These are phyloP conservation scores for Tethya wilhelma DNA, from an alignment of 37 sponge, comb jelly and placozoan species.

Conservation along the genomic window DNA sequence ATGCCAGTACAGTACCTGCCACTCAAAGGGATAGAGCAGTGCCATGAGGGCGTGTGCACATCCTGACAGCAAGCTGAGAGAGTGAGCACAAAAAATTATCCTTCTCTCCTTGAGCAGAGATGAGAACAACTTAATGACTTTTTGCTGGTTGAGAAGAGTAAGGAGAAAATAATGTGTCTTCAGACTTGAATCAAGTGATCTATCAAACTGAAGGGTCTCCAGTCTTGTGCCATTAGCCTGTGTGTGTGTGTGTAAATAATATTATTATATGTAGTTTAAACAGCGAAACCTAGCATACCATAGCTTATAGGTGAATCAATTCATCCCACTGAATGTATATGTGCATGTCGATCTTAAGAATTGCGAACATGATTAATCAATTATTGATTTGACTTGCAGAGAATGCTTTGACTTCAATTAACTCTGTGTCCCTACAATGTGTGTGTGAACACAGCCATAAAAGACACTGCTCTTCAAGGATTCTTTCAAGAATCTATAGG, in stretches of 20 bases:
- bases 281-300: too few relatives aligned
- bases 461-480: too few relatives aligned
- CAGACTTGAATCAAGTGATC: constrained; percentile 81
- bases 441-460: too few relatives aligned
- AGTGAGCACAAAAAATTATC: constrained; percentile 74
- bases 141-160: constrained; percentile 47
- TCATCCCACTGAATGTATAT: too few relatives aligned
- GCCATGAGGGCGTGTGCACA: constrained; percentile 76
- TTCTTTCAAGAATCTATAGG: too few relatives aligned
- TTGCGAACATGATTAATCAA: not conserved
- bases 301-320: too few relatives aligned
- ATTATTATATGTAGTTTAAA: too few relatives aligned
- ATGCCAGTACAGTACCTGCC: constrained; percentile 69
- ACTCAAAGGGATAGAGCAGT: constrained; percentile 86
- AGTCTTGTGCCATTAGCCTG: constrained; percentile 47
- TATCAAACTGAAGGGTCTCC: constrained; percentile 56
- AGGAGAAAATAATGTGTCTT: constrained; percentile 80
- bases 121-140: constrained; percentile 75
- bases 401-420: too few relatives aligned
- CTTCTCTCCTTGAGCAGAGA: constrained; percentile 84
- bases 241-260: too few relatives aligned
- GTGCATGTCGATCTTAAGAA: too few relatives aligned
- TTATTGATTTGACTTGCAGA: too few relatives aligned
- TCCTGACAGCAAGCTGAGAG: constrained; percentile 45
- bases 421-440: too few relatives aligned